Evolutionary conservation across 2,797 vertebrate species (phyloP), one percentile per base, ranked within the genome.

Genomic region (Poeciliopsis presidionis): DNA sequence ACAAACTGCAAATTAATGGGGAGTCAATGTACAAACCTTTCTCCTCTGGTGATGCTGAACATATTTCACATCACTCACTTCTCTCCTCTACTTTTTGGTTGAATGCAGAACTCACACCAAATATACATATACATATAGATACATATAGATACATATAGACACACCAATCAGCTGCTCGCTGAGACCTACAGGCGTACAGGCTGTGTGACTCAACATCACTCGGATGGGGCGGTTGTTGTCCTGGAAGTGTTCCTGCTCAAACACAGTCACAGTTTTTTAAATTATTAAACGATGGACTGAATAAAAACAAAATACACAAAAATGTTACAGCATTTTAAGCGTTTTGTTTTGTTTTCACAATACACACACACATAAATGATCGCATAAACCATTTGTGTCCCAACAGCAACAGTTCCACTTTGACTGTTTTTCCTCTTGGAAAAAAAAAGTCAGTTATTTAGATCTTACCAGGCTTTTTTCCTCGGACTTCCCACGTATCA

Each of bases 211-310:
- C 92, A 7, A 8, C 39, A 41, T 41, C 90, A 93, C 92, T 79
- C 90, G 75, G 88, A 95, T 87, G 80, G 94, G 94, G 77, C 93
- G 92, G 88, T 95, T 93, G 92, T 92, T 93, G 91, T 94, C 93
- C 87, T 94, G 94, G 91, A 95, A 94, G 80, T 93, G 88, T 73
- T 95, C 92, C 90, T 86, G 90, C 83, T 95, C 93, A 7, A 93
- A 94, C 73, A 94, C 92, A 13, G 91, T 90, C 89, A 95, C 88
- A 33, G 30, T 33, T 33, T 33, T 33, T 33, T 33, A 12, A 67
- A 22, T 39, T 3, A 22, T 22, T 41, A 41, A 41, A 67, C 36
- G 1, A 22, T 9, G 12, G 12, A n/a, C 53, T n/a, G 53, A n/a
- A 55, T 55, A 25, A 18, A 20, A 20, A 39, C 18, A 2, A 39